Evolutionary conservation across 2,797 vertebrate species (phyloP).

Genomic region (Phalanger gymnotis): DNA sequence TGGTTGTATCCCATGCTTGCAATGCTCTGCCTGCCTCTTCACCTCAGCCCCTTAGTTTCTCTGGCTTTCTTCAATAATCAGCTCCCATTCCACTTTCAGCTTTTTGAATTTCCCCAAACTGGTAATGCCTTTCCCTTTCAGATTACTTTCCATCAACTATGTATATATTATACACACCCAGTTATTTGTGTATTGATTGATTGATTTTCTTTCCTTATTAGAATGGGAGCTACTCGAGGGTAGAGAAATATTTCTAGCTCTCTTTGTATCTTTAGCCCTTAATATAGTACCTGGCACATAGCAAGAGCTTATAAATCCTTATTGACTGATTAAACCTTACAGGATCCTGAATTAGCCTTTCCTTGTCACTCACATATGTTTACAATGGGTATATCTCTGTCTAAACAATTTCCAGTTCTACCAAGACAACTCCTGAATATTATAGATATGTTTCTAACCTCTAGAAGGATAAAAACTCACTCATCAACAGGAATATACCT

Average conservation of each 20-base stretch:
- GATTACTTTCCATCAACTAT: neutral
- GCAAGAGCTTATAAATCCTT: no score
- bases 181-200: neutral
- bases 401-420: no score
- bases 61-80: neutral
- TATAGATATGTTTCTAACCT: neutral
- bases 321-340: no score
- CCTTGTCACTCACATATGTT: no score
- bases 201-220: neutral
- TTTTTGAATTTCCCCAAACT: neutral
- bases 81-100: neutral
- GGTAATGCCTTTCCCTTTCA: neutral
- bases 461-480: neutral
- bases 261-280: neutral
- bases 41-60: neutral
- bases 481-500: neutral
- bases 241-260: neutral
- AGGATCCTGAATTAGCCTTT: no score
- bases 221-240: neutral
- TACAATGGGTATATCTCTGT: no score
- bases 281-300: neutral
- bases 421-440: no score
- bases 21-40: neutral
- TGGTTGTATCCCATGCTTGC: neutral
- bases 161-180: neutral